Conservation (phyloP, 2,113 vertebrate genomes). For the Struthio camelus region DNA sequence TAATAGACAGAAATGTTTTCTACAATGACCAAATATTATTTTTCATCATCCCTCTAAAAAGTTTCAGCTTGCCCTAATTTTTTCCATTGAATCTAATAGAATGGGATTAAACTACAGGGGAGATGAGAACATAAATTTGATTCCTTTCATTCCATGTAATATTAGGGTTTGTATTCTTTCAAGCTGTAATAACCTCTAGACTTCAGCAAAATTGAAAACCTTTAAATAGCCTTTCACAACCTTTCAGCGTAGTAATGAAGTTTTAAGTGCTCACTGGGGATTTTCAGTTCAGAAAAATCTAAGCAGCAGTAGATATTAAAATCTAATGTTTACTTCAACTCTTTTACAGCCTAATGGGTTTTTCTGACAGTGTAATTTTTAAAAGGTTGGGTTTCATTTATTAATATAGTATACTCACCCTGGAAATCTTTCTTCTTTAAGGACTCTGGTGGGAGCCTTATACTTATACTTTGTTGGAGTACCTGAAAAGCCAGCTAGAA, state of each 20-base stretch:
- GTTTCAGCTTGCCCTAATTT: constrained; percentile 75
- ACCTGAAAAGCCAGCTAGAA: constrained; percentile 71
- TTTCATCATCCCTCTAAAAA: constrained; percentile 73
- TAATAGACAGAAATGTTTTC: constrained; percentile 67
- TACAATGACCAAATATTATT: constrained; percentile 70
- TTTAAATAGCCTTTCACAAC: constrained; percentile 86
- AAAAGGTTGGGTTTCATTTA: constrained; percentile 81
- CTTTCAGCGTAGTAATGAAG: constrained; percentile 82
- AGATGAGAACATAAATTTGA: constrained; percentile 83
- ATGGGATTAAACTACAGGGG: constrained; percentile 79
- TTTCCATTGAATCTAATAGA: constrained; percentile 78
- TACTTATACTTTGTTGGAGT: constrained; percentile 67
- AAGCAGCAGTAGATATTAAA: constrained; percentile 84
- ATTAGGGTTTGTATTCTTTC: constrained; percentile 82
- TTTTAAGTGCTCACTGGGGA: constrained; percentile 84
- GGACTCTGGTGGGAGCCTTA: constrained; percentile 76
- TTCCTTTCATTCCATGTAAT: constrained; percentile 82
- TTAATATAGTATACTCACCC: constrained; percentile 75
- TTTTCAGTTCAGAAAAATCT: constrained; percentile 81
- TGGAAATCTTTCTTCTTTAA: constrained; percentile 78
- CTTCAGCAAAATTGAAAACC: constrained; percentile 85
- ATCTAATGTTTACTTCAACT: constrained; percentile 84
- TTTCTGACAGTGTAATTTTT: constrained; percentile 83
- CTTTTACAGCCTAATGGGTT: constrained; percentile 80
- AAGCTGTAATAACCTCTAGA: constrained; percentile 83